phyloP scores from a whole-genome alignment of 2,797 vertebrate species.

The Parotocinclus haroldoi region DNA sequence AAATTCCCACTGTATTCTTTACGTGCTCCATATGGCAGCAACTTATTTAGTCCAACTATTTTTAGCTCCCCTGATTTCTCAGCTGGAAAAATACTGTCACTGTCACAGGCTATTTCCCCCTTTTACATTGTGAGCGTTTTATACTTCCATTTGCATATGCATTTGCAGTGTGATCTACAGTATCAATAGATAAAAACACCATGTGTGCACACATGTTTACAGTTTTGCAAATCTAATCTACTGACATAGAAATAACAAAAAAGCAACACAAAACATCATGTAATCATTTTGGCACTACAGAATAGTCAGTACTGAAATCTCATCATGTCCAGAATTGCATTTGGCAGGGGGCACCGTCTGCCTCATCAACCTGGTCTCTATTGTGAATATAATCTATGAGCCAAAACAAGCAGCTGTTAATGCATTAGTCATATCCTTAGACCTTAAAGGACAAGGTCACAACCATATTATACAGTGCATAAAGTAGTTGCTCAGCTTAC shows the following conservation, averaged over 20 bases:
- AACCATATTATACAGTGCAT: too few species aligned
- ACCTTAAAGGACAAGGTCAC: too few species aligned
- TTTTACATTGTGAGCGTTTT: conserved; percentile 30
- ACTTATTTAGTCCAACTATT: conserved; percentile 58
- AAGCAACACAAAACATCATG: conserved; percentile 14
- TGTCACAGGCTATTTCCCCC: conserved; percentile 18
- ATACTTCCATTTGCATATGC: conserved; percentile 36
- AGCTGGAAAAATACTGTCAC: conserved; percentile 45
- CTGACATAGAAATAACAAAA: conserved; percentile 24
- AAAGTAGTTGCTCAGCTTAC: too few species aligned
- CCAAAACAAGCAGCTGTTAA: too few species aligned
- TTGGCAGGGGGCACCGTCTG: conserved; percentile 20
- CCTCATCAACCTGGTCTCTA: conserved; percentile 7
- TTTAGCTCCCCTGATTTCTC: conserved; percentile 53
- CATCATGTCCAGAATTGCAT: conserved; percentile 21
- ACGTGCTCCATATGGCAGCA: conserved; percentile 52
- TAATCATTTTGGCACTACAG: conserved; percentile 5
- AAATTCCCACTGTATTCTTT: conserved; percentile 48
- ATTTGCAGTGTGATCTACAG: conserved; percentile 44
- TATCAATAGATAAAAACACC: conserved; percentile 17
- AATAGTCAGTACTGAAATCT: conserved; percentile 30
- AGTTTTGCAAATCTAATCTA: conserved; percentile 29
- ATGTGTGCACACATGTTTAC: neutral
- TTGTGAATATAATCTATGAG: neutral
- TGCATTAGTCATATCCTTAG: too few species aligned